Base-by-base conservation (phyloP, 2,888 invertebrate genomes). In the Abrostola tripartita region DNA sequence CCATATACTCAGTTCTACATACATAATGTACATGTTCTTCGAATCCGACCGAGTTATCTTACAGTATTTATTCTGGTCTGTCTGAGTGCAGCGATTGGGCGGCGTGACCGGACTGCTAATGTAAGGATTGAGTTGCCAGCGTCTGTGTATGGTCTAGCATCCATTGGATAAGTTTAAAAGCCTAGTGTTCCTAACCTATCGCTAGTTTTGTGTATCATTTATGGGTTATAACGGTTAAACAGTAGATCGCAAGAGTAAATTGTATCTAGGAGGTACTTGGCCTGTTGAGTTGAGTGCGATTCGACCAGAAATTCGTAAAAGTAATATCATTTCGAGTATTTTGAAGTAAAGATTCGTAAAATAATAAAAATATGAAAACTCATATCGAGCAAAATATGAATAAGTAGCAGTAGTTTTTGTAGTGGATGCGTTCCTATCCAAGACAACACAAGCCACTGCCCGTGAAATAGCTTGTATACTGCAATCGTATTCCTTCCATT, bases 41-140 rank as follows among this genome's bases (percentile, higher is more conserved):
- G 70, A 62, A 66, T 71, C 42, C 64, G 60, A 68, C 36, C 61
- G 65, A 68, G 79, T 76, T 83, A 83, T 83, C 74, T 71, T 68
- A 66, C 73, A 73, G 79, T 85, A 81, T 85, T 85, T 84, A 85
- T 83, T 84, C 83, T 79, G 73, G 79, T 82, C 79, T 74, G 80
- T 81, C 76, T 77, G 82, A 76, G 76, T 81, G 81, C 77, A 74
- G 75, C 83, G 85, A 86, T 86, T 83, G 84, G 77, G 49, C 72
- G 71, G 64, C 88, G 88, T 87, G 88, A 79, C 79, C 59, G 57
- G 87, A 85, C 82, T 88, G 68, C 82, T 85, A 87, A 88, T 86
- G 77, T 77, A 51, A 66, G 83, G 83, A 87, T 87, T 79, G 81
- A 78, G 76, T 51, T 79, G 76, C 72, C 64, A 57, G 52, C 69